These are phyloP conservation scores for Chionomys nivalis DNA, from an alignment of 2,113 vertebrate species.

Conservation along the genomic window DNA sequence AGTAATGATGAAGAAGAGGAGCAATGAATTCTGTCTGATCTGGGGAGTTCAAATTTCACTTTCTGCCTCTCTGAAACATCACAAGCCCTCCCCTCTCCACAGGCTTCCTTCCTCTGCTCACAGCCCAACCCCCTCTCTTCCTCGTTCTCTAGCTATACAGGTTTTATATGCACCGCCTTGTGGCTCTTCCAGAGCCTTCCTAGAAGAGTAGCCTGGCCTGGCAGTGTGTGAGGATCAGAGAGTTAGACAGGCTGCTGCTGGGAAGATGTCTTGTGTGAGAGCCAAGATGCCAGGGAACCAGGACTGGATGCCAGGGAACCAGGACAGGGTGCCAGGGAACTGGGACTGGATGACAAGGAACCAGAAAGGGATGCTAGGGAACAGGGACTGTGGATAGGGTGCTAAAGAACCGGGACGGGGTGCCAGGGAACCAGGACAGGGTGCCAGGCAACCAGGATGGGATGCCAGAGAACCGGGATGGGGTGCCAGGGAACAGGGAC, in stretches of 20 bases:
- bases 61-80: not conserved
- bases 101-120: not conserved
- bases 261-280: not conserved
- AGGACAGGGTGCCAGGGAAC: not conserved
- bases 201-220: not conserved
- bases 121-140: not conserved
- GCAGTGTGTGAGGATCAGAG: not conserved
- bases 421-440: too few species aligned
- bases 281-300: not conserved
- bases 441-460: too few species aligned
- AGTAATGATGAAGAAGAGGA: not conserved
- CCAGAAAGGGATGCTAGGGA: too few species aligned
- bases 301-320: not conserved
- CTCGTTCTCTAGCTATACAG: not conserved
- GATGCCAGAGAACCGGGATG: too few species aligned
- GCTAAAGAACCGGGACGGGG: too few species aligned
- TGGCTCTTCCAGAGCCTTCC: not conserved
- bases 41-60: not conserved
- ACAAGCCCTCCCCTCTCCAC: not conserved
- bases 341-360: too few species aligned
- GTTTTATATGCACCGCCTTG: not conserved
- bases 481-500: too few species aligned
- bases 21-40: not conserved
- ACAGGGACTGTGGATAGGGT: too few species aligned
- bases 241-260: not conserved